Evolutionary conservation across 2,888 invertebrate species (phyloP).

Genomic region (Elysia crispata): DNA sequence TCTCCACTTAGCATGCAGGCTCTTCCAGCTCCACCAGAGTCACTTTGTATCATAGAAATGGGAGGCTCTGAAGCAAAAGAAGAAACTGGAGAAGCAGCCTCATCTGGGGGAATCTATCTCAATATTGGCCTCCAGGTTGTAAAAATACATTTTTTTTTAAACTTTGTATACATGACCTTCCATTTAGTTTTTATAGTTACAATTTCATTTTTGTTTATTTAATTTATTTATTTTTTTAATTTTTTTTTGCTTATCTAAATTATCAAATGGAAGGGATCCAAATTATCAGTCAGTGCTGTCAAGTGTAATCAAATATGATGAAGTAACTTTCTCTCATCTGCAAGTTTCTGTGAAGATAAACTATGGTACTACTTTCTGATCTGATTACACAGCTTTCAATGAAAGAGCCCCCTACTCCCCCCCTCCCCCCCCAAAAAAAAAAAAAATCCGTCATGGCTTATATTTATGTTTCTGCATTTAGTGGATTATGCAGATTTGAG

Average conservation of each 20-base stretch:
- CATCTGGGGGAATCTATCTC: conserved; percentile 89
- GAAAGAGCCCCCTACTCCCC: too few species aligned
- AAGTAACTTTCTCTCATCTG: conserved; percentile 10
- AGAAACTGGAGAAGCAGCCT: conserved; percentile 78
- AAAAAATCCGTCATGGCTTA: too few species aligned
- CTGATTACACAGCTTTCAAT: neutral
- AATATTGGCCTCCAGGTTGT: conserved; percentile 92
- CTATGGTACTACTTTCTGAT: neutral
- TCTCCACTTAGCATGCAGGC: conserved; percentile 97
- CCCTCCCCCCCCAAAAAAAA: too few species aligned
- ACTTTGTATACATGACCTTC: too few species aligned
- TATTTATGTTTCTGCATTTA: too few species aligned
- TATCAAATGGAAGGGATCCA: too few species aligned
- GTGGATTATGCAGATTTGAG: too few species aligned
- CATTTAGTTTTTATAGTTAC: too few species aligned
- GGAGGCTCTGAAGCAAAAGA: conserved; percentile 82
- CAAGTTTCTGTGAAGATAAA: neutral
- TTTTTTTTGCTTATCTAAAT: too few species aligned
- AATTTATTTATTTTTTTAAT: too few species aligned
- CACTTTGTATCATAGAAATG: conserved; percentile 94
- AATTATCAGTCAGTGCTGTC: too few species aligned
- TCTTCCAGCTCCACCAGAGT: conserved; percentile 96
- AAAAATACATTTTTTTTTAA: neutral
- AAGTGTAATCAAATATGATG: neutral
- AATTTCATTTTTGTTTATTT: too few species aligned